Percentiles rank a stretch among this genome's conserved stretches.
Conservation (phyloP, 2,888 invertebrate genomes). For the Caenorhabditis doughertyi region DNA sequence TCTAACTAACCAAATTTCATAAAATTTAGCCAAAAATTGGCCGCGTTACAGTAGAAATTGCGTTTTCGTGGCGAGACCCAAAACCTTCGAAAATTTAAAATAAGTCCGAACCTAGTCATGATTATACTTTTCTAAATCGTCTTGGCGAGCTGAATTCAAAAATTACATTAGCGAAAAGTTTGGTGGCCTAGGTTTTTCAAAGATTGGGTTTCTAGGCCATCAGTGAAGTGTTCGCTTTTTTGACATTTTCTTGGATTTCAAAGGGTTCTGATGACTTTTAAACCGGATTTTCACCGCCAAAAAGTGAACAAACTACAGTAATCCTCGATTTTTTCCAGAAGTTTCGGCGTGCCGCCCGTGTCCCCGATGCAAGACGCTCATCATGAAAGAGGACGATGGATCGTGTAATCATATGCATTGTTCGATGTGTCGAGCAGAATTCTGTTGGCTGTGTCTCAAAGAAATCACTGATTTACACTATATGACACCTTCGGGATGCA, state of each 20-base stretch:
- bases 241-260: background rate
- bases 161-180: background rate
- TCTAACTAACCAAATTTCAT: background rate
- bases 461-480: conserved; percentile 98
- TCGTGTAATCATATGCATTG: conserved; percentile 98
- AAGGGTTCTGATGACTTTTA: background rate
- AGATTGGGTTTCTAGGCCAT: background rate
- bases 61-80: background rate
- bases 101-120: background rate
- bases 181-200: background rate
- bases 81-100: background rate
- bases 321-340: conserved; percentile 8
- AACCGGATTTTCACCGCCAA: background rate
- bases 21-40: background rate
- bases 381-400: conserved; percentile 97
- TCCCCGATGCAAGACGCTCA: conserved; percentile 86
- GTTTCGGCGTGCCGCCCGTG: conserved; percentile 90
- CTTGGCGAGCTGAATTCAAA: background rate
- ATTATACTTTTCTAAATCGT: background rate
- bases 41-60: background rate
- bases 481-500: conserved; percentile 86
- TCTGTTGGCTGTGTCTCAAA: conserved; percentile 99
- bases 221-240: background rate
- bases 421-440: conserved; percentile 96
- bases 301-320: too few relatives aligned